Conservation (phyloP, 2,888 invertebrate species). For the Blastobasis lacticolella region DNA sequence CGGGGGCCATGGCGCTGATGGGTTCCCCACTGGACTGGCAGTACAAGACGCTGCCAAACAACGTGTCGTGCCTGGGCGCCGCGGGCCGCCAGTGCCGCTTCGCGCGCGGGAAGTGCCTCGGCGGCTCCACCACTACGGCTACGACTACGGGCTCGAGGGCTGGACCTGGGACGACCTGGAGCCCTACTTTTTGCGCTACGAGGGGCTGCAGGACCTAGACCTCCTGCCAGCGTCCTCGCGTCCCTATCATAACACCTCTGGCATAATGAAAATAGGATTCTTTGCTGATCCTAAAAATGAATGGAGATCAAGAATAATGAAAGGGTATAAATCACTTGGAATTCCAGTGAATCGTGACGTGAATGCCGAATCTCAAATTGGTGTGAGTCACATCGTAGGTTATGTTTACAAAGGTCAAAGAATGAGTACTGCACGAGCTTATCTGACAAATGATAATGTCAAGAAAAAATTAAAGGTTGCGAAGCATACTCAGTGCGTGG, state of each 20-base stretch:
- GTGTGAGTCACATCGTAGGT: constrained; percentile 33
- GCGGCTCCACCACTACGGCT: constrained; percentile 49
- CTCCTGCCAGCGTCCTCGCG: constrained; percentile 33
- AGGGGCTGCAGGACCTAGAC: constrained; percentile 32
- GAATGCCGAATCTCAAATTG: constrained; percentile 42
- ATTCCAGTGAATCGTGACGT: constrained; percentile 40
- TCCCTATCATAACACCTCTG: constrained; percentile 41
- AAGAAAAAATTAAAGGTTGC: constrained; percentile 28
- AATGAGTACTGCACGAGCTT: constrained; percentile 42
- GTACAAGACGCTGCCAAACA: constrained; percentile 38
- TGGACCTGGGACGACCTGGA: constrained; percentile 43
- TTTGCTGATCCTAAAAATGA: constrained; percentile 34
- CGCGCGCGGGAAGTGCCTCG: constrained; percentile 46
- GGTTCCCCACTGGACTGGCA: constrained; percentile 29
- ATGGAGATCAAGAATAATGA: constrained; percentile 35
- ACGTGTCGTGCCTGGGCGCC: constrained; percentile 38
- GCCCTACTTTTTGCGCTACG: constrained; percentile 45
- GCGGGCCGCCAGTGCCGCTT: constrained; percentile 30
- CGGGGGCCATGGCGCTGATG: no score
- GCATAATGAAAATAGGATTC: constrained; percentile 31
- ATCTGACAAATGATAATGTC: constrained; percentile 28
- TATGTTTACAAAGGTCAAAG: constrained; percentile 37
- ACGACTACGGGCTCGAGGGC: constrained; percentile 29
- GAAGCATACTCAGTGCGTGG: constrained; percentile 28
- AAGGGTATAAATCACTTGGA: constrained; percentile 26